phyloP scores from a whole-genome alignment of 1,140 invertebrate genomes.

The Plectus sambesii region DNA sequence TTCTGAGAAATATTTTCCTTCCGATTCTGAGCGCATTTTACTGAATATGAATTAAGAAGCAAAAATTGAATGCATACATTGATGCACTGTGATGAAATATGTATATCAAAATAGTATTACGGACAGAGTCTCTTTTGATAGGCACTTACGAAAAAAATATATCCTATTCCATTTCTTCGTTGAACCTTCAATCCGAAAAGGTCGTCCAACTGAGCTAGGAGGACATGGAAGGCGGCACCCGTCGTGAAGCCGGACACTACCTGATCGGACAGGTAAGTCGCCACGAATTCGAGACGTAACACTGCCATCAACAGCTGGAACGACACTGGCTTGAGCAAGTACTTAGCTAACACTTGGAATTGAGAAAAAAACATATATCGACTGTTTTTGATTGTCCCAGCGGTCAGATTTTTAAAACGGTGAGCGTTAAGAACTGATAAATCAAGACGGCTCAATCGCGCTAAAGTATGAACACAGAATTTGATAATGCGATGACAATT shows the following conservation, averaged over 20 bases:
- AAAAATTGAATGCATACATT: conserved; percentile 4
- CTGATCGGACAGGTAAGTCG: conserved; percentile 42
- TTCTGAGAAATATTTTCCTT: conserved; percentile 2
- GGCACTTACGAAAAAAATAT: conserved; percentile 27
- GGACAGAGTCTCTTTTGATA: conserved; percentile 2
- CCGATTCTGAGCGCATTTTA: conserved; percentile 11
- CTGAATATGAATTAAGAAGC: conserved; percentile 5
- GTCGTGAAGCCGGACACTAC: conserved; percentile 41
- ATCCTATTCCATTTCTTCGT: conserved; percentile 23
- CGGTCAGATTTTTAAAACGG: neutral
- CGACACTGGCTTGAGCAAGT: neutral
- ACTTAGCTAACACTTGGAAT: neutral
- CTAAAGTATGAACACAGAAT: neutral
- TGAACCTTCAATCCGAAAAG: conserved; percentile 33
- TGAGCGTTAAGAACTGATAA: neutral
- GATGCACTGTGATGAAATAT: conserved; percentile 2
- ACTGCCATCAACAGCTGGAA: conserved; percentile 38
- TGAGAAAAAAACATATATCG: neutral
- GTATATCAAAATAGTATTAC: conserved; percentile 4
- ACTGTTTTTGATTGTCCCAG: neutral
- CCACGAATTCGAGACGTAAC: conserved; percentile 39
- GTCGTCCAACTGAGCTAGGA: conserved; percentile 37
- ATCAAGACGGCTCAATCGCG: neutral
- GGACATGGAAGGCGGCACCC: conserved; percentile 36
- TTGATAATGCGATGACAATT: neutral